Percentiles rank a stretch among this genome's conserved stretches.
phyloP scores from a whole-genome alignment of 2,888 invertebrate genomes.

The Stegophylla sp. region DNA sequence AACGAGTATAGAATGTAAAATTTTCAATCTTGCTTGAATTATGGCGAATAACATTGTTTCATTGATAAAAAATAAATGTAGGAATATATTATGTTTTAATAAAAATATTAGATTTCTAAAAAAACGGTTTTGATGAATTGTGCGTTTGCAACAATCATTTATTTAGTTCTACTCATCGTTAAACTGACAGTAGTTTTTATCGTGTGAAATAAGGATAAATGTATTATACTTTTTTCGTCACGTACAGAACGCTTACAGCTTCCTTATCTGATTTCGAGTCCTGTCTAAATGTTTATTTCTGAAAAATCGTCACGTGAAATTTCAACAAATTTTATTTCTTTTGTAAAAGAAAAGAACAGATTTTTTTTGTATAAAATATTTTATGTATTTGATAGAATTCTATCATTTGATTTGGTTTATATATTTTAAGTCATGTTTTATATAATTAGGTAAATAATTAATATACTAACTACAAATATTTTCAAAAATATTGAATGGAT shows the following conservation, averaged over 20 bases:
- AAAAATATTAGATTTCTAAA: not conserved
- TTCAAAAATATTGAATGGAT: too few relatives aligned
- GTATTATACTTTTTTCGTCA: conserved; percentile 11
- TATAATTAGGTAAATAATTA: too few relatives aligned
- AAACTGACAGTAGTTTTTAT: conserved; percentile 24
- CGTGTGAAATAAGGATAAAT: conserved; percentile 14
- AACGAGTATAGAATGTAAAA: not conserved
- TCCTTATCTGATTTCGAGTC: conserved; percentile 19
- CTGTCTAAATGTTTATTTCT: not conserved
- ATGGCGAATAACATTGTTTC: not conserved
- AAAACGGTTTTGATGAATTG: not conserved
- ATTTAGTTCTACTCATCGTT: conserved; percentile 17
- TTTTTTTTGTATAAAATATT: too few relatives aligned
- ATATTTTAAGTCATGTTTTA: too few relatives aligned
- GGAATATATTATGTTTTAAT: not conserved
- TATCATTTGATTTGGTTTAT: too few relatives aligned
- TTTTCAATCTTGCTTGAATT: too few relatives aligned
- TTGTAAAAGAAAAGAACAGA: too few relatives aligned
- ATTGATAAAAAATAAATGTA: not conserved
- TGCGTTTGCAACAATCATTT: not conserved
- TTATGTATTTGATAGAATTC: too few relatives aligned
- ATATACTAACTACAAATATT: too few relatives aligned
- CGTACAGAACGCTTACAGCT: not conserved
- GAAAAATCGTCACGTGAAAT: not conserved
- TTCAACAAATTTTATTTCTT: not conserved